These are phyloP conservation scores for rabbit (Oryctolagus cuniculus) DNA, from an alignment of 2,113 vertebrate species.

Conservation along the genomic window mOryCun1.1 NC_091441.1:10978501-10979000, in stretches of 20 bases:
- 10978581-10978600: background rate
- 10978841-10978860: background rate
- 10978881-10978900: background rate
- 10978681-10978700: background rate
- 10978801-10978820: background rate
- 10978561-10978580: background rate
- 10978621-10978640: background rate
- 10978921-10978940: background rate
- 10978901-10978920: background rate
- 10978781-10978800: slow-evolving; percentile 15
- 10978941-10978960: background rate
- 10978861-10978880: background rate
- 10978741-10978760: background rate
- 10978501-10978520: background rate
- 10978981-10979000: background rate
- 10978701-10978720: background rate
- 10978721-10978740: background rate
- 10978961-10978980: background rate
- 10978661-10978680: background rate
- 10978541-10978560: background rate
- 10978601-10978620: background rate
- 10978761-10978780: background rate
- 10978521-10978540: background rate
- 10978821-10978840: background rate
- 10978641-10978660: background rate